Conservation (phyloP, 2,797 vertebrate species). For the Gambusia yucatana region DNA sequence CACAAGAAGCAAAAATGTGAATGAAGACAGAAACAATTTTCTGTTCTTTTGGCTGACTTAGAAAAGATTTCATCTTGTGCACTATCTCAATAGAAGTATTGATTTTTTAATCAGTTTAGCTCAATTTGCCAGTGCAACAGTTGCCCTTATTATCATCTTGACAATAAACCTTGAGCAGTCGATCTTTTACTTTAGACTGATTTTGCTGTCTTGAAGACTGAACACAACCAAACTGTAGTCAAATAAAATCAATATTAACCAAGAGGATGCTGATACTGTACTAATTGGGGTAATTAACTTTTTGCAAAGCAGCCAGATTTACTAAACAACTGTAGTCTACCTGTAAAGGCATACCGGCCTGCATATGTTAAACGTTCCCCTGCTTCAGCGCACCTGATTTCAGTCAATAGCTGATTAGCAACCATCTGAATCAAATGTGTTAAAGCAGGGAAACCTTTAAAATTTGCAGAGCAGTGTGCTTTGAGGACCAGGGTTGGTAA, state of each 20-base stretch:
- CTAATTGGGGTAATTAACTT: neutral
- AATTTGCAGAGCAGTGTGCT: neutral
- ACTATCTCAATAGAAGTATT: constrained; percentile 16
- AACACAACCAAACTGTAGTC: constrained; percentile 2
- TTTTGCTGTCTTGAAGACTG: constrained; percentile 10
- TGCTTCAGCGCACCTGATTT: neutral
- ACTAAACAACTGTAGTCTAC: neutral
- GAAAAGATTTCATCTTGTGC: constrained; percentile 4
- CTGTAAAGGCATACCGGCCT: neutral
- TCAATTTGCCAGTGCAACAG: constrained; percentile 6
- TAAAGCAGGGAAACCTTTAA: neutral
- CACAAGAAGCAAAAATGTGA: neutral
- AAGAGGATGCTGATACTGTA: constrained; percentile 1
- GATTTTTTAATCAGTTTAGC: constrained; percentile 15
- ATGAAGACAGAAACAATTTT: neutral
- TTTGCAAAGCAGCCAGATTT: neutral
- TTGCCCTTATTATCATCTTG: constrained; percentile 10
- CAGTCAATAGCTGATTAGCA: neutral
- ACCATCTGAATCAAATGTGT: neutral
- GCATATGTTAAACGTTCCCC: neutral
- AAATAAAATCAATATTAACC: constrained; percentile 16
- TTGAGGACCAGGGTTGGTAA: too few relatives aligned
- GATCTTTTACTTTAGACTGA: constrained; percentile 7
- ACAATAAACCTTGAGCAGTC: constrained; percentile 9
- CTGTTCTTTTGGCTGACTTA: neutral